These are phyloP conservation scores for Phalanger gymnotis DNA, from an alignment of 2,797 vertebrate genomes.

Conservation along the genomic window DNA sequence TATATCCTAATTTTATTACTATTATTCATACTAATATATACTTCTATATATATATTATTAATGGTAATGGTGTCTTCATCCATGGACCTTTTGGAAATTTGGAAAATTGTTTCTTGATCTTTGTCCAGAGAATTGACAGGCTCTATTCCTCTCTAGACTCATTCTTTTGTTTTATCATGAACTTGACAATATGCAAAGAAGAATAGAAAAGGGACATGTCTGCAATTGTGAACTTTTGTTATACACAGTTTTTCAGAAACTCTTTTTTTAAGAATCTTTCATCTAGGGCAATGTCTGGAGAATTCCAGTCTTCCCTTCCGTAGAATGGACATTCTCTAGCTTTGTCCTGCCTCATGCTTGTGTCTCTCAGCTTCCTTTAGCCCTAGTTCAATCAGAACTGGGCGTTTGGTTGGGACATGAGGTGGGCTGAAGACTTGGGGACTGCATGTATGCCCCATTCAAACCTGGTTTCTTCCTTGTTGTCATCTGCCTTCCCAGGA, in stretches of 20 bases:
- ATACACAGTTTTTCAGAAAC: background rate
- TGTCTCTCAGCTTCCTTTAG: background rate
- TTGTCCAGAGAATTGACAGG: background rate
- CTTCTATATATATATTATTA: background rate
- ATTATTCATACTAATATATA: background rate
- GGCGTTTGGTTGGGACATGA: background rate
- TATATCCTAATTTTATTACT: background rate
- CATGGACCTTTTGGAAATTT: background rate
- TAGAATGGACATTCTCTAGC: background rate
- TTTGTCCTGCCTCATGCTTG: background rate
- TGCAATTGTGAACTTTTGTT: background rate
- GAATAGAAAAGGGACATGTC: background rate
- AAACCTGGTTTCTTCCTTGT: background rate
- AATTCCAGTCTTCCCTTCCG: background rate
- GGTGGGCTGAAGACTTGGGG: background rate
- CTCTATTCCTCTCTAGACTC: background rate
- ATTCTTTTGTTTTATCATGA: background rate
- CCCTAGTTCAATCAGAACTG: background rate
- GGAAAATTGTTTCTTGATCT: background rate
- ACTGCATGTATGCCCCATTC: background rate
- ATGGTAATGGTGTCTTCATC: background rate
- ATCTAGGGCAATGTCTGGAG: background rate
- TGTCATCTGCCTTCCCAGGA: conserved; percentile 75
- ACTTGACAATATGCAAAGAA: background rate
- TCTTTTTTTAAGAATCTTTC: background rate